A percentile compares a stretch with the other conserved stretches of the same genome.
Evolutionary conservation across 2,888 invertebrate genomes (phyloP).

Genomic region (Bimastos eiseni): DNA sequence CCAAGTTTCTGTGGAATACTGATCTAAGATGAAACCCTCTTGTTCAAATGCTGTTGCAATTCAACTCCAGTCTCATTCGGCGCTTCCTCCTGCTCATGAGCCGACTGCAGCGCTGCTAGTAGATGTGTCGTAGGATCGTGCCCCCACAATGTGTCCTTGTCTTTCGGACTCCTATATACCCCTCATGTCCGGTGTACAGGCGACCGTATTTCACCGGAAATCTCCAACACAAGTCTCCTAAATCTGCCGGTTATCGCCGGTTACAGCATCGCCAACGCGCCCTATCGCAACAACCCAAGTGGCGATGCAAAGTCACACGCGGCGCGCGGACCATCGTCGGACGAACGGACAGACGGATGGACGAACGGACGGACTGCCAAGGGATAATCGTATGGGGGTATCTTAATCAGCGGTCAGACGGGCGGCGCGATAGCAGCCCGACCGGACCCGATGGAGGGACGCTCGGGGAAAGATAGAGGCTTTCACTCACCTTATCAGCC

Average conservation of each 20-base stretch:
- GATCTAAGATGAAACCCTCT: neutral
- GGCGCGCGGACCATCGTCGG: neutral
- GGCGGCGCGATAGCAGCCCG: constrained; percentile 20
- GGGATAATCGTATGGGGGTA: constrained; percentile 21
- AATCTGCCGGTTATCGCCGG: neutral
- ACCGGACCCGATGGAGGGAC: constrained; percentile 2
- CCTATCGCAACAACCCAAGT: constrained; percentile 22
- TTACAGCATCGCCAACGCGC: constrained; percentile 9
- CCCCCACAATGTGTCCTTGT: neutral
- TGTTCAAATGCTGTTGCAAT: neutral
- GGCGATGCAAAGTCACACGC: constrained; percentile 3
- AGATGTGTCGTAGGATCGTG: neutral
- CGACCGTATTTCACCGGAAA: constrained; percentile 6
- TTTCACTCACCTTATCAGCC: constrained; percentile 25
- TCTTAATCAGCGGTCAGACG: constrained; percentile 25
- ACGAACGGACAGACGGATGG: neutral
- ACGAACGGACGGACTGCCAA: neutral
- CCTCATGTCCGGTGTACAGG: neutral
- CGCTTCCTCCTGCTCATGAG: neutral
- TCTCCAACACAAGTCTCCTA: constrained; percentile 6
- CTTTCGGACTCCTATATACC: neutral
- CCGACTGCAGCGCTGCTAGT: neutral
- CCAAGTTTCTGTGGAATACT: neutral
- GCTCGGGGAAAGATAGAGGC: constrained; percentile 20
- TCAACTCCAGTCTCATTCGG: neutral